Conservation (phyloP, 1,140 invertebrate genomes). For the Anoplophora glabripennis region DNA sequence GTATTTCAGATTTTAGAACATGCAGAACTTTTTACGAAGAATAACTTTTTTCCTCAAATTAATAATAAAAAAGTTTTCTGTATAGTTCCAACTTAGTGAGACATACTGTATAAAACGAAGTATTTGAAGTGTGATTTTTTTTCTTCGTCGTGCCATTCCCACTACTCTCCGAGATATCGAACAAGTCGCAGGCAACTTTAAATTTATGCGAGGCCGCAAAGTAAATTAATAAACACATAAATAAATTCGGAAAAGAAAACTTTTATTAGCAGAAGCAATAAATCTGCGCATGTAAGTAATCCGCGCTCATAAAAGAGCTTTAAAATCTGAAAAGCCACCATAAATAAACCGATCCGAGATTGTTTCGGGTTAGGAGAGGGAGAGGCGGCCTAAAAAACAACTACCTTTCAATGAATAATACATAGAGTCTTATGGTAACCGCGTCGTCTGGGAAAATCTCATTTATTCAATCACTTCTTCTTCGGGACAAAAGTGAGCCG, state of each 20-base stretch:
- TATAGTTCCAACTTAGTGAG: too few species aligned
- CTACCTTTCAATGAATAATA: constrained; percentile 30
- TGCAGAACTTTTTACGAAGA: too few species aligned
- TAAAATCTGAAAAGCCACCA: constrained; percentile 12
- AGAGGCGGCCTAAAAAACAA: constrained; percentile 20
- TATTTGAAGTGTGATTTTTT: too few species aligned
- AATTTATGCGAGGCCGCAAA: too few species aligned
- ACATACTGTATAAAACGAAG: too few species aligned
- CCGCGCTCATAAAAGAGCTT: constrained; percentile 18
- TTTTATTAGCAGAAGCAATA: constrained; percentile 10
- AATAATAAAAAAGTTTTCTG: too few species aligned
- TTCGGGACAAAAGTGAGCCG: constrained; percentile 15
- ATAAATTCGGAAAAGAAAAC: not conserved
- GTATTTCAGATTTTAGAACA: too few species aligned
- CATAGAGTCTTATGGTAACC: constrained; percentile 28
- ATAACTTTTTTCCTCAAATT: too few species aligned
- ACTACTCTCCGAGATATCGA: too few species aligned
- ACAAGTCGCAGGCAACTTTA: too few species aligned
- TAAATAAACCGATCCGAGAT: constrained; percentile 24
- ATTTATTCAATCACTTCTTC: constrained; percentile 36
- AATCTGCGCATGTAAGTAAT: constrained; percentile 10
- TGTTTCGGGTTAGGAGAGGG: constrained; percentile 13
- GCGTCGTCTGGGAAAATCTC: constrained; percentile 34
- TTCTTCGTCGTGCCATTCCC: too few species aligned
- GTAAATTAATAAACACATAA: not conserved